These are phyloP conservation scores for Narcine bancroftii DNA, from an alignment of 2,113 vertebrate species.

Conservation along the genomic window DNA sequence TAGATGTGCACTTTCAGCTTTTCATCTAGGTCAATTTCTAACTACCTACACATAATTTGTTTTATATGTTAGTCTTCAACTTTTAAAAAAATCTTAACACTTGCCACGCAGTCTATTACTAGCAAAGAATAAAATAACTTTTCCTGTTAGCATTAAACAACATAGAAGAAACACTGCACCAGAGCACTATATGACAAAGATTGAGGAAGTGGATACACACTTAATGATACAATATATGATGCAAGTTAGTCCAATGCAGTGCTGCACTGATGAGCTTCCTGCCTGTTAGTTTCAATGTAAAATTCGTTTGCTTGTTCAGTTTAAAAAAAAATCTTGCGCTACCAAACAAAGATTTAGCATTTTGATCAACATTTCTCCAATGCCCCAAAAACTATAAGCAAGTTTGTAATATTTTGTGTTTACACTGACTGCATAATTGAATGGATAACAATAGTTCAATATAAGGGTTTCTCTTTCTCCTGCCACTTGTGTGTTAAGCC, in stretches of 20 bases:
- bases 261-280: neutral
- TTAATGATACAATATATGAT: too few relatives aligned
- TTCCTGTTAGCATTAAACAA: neutral
- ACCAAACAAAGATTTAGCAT: neutral
- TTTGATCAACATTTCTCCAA: neutral
- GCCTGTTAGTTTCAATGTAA: neutral
- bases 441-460: neutral
- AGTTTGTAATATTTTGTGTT: neutral
- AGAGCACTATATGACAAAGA: neutral
- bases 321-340: neutral
- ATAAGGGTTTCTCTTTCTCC: neutral
- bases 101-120: neutral
- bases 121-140: neutral
- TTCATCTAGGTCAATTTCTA: neutral
- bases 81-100: neutral
- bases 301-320: neutral
- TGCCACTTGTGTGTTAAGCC: neutral
- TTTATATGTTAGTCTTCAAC: too few relatives aligned
- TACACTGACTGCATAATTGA: neutral
- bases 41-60: neutral
- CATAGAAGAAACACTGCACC: neutral
- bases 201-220: neutral
- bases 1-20: neutral
- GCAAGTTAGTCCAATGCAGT: neutral
- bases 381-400: neutral